Base-by-base conservation (phyloP, 2,113 vertebrate genomes). In the Neopipo cinnamomea region DNA sequence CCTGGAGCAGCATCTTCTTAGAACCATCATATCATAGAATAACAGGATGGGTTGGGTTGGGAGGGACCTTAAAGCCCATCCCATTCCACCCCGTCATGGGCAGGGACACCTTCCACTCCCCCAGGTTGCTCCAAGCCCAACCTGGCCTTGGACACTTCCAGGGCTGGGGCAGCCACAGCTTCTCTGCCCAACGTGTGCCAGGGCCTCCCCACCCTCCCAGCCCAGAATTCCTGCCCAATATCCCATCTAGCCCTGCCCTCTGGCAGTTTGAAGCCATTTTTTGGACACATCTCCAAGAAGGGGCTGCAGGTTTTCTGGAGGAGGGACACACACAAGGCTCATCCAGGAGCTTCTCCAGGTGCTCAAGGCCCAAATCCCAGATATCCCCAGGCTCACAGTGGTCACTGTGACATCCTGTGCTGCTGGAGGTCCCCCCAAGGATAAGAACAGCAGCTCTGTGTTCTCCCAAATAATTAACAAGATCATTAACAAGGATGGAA, bases 291-390 rank as follows among this genome's bases (percentile, higher is more conserved):
- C 23, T 6, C 22, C 25, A 16, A 27, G 65, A 50, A 78, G 42
- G 22, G 39, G n/a, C 33, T 31, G 68, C 58, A 53, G 16, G 17
- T 24, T 79, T 56, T 31, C 44, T 55, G 5, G 8, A 24, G 47
- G n/a, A 30, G 37, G 27, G 63, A 39, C 8, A 23, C 1, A 0
- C 42, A 16, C 50, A 28, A 1, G 2, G 17, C 23, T 44, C 31
- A n/a, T 18, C 28, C 23, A 21, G 24, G 20, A 33, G 8, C 37
- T 80, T 67, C 70, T 27, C 47, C 5, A 0, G 1, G 25, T 30
- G 52, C 53, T 66, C 74, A 8, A 5, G 49, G 58, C 46, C 68
- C 41, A 31, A 62, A 31, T 53, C 11, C 9, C 13, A 59, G 74
- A 5, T 12, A 22, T 5, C 27, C 41, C 33, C 46, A 0, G 0